A percentile compares a stretch with the other conserved stretches of the same genome.
Conservation (phyloP, 2,888 invertebrate genomes). For the Entomobrya multifasciata region DNA sequence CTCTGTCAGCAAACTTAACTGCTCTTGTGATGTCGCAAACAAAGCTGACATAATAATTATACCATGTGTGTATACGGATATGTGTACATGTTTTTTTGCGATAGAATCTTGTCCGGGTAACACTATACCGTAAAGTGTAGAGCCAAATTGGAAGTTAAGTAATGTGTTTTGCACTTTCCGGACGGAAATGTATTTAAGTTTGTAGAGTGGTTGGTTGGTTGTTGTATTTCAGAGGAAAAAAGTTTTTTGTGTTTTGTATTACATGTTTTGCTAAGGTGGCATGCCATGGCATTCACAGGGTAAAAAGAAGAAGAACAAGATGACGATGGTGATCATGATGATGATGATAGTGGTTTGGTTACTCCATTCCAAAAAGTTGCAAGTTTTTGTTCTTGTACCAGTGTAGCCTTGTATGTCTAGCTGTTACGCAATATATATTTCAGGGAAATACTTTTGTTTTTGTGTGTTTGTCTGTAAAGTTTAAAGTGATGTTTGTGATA, state of each 20-base stretch:
- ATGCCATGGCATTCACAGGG: no score
- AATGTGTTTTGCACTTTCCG: conserved; percentile 40
- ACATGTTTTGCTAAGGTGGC: conserved; percentile 15
- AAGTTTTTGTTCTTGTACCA: background rate
- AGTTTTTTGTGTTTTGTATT: conserved; percentile 19
- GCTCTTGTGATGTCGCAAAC: conserved; percentile 15
- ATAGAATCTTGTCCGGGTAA: background rate
- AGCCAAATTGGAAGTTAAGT: conserved; percentile 29
- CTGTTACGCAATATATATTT: conserved; percentile 4
- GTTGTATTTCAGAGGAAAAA: background rate
- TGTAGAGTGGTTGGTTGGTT: background rate
- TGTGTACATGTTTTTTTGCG: background rate
- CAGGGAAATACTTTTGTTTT: background rate
- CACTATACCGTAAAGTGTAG: background rate
- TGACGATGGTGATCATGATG: background rate
- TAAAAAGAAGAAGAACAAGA: no score
- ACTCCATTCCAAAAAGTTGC: conserved; percentile 21
- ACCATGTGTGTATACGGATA: background rate
- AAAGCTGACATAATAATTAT: background rate
- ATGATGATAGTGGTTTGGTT: conserved; percentile 3
- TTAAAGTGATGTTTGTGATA: background rate
- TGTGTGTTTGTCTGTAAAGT: background rate
- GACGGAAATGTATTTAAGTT: conserved; percentile 46
- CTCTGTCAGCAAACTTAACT: conserved; percentile 14
- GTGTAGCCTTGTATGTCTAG: background rate